These are phyloP conservation scores for Penaeus monodon DNA, from an alignment of 2,888 invertebrate genomes.

Conservation along the genomic window DNA sequence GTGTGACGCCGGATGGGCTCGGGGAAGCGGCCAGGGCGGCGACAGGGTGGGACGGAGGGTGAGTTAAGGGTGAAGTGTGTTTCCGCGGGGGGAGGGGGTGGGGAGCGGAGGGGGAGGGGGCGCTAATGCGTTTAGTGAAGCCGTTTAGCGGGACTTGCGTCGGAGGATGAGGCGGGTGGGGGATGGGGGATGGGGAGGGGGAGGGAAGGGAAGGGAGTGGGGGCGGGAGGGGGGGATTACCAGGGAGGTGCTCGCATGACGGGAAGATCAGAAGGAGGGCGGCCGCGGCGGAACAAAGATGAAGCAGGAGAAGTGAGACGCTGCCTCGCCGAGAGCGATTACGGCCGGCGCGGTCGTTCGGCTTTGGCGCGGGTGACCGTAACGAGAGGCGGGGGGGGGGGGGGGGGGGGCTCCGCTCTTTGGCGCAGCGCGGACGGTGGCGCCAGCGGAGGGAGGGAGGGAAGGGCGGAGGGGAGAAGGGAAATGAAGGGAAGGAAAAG, in stretches of 20 bases:
- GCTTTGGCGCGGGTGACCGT: too few relatives aligned
- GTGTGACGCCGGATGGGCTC: background rate
- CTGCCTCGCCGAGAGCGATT: too few relatives aligned
- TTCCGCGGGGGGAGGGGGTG: too few relatives aligned
- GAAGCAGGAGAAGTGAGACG: too few relatives aligned
- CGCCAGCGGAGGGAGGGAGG: background rate
- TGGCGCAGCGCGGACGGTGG: background rate
- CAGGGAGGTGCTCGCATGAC: too few relatives aligned
- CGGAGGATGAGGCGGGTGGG: slow-evolving; percentile 4
- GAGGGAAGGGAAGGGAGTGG: background rate
- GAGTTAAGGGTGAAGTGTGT: background rate
- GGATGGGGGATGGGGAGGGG: background rate
- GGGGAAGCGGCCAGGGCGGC: background rate
- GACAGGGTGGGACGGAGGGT: slow-evolving; percentile 12
- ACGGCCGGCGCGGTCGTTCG: too few relatives aligned
- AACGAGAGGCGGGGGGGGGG: background rate
- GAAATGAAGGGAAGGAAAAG: background rate
- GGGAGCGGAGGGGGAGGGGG: too few relatives aligned
- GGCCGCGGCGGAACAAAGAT: too few relatives aligned
- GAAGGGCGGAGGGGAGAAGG: background rate
- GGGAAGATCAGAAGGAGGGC: too few relatives aligned
- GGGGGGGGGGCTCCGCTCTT: background rate
- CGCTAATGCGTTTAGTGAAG: slow-evolving; percentile 9
- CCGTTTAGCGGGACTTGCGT: slow-evolving; percentile 13
- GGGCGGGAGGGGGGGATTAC: background rate